Conservation (phyloP, 2,888 invertebrate species). For the Pandemis cinnamomeana region DNA sequence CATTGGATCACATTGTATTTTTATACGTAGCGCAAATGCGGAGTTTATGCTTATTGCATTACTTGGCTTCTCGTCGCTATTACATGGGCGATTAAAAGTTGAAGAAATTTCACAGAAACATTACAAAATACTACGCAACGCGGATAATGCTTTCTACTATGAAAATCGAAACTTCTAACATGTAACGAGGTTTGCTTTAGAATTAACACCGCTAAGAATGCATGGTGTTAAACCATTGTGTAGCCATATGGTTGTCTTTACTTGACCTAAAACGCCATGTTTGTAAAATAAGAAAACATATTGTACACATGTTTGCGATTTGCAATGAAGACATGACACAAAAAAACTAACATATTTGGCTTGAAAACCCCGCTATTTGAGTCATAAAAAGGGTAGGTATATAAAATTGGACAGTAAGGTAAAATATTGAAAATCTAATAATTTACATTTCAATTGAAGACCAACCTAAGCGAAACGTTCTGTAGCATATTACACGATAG, state of each 20-base stretch:
- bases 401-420: too few relatives aligned
- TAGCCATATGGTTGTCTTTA: slow-evolving; percentile 3
- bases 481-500: too few relatives aligned
- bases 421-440: too few relatives aligned
- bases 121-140: slow-evolving; percentile 22
- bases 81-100: not conserved
- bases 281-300: slow-evolving; percentile 21
- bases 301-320: slow-evolving; percentile 28
- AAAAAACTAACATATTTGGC: not conserved
- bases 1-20: too few relatives aligned
- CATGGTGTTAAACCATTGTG: slow-evolving; percentile 17
- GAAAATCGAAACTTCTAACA: slow-evolving; percentile 21
- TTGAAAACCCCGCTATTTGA: not conserved
- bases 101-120: not conserved
- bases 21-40: too few relatives aligned
- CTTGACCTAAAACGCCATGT: slow-evolving; percentile 35
- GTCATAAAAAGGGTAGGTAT: not conserved
- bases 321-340: not conserved
- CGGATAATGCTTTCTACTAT: slow-evolving; percentile 26
- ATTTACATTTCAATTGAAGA: too few relatives aligned
- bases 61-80: too few relatives aligned
- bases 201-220: slow-evolving; percentile 23
- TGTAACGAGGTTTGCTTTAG: slow-evolving; percentile 17
- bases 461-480: too few relatives aligned
- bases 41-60: too few relatives aligned